Evolutionary conservation across 2,888 invertebrate species (phyloP).

Genomic region (Tachina grossa): DNA sequence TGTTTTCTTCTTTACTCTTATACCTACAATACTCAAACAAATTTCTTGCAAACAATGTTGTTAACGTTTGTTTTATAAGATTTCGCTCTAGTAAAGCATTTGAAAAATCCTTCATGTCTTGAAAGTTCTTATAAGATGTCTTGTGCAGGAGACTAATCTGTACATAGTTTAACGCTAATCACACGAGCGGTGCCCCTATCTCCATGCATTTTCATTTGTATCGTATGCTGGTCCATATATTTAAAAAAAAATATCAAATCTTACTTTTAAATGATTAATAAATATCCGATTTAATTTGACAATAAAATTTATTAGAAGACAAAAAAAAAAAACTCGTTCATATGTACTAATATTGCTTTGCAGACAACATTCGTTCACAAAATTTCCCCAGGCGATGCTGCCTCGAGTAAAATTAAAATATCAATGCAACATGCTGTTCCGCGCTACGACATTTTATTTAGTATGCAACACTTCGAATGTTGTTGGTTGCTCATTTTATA

Average conservation of each 20-base stretch:
- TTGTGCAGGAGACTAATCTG: no score
- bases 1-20: no score
- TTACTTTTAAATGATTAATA: not conserved
- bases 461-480: conserved; percentile 29
- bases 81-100: no score
- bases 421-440: conserved; percentile 29
- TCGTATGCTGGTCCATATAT: not conserved
- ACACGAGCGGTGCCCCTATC: no score
- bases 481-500: conserved; percentile 8
- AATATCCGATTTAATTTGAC: conserved; percentile 21
- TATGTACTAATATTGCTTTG: not conserved
- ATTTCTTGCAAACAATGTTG: no score
- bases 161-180: no score
- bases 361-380: conserved; percentile 16
- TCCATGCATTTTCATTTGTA: no score
- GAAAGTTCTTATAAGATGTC: no score
- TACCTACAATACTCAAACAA: no score
- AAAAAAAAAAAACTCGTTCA: not conserved
- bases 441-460: conserved; percentile 23
- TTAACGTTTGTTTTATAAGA: no score
- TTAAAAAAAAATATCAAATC: not conserved
- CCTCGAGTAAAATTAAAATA: not conserved
- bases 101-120: no score
- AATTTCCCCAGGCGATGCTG: not conserved
- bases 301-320: not conserved